Evolutionary conservation across 1,140 invertebrate genomes (phyloP).

Genomic region (Zaprionus inermis): DNA sequence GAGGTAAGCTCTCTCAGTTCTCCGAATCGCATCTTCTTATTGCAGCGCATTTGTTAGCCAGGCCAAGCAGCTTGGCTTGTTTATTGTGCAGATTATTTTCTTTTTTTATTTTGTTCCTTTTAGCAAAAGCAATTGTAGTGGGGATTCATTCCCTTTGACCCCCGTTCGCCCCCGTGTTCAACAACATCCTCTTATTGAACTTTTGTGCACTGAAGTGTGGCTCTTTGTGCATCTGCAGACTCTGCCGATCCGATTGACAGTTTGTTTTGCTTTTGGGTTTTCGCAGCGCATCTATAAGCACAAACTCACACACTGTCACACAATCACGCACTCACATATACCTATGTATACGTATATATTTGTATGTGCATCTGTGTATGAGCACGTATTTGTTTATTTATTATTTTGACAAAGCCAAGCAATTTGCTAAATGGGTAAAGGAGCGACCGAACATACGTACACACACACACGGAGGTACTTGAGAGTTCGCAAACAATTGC

Average conservation of each 20-base stretch:
- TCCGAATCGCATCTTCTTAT: neutral
- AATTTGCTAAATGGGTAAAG: constrained; percentile 75
- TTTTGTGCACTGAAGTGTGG: constrained; percentile 80
- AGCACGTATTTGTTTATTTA: constrained; percentile 72
- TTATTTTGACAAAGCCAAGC: constrained; percentile 81
- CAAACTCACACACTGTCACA: constrained; percentile 2
- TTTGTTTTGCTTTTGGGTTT: constrained; percentile 47
- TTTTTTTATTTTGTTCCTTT: neutral
- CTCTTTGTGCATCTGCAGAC: constrained; percentile 71
- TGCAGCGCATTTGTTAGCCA: constrained; percentile 20
- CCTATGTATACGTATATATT: neutral
- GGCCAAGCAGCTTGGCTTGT: constrained; percentile 56
- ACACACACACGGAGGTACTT: constrained; percentile 27
- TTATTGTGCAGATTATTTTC: constrained; percentile 71
- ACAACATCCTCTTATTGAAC: constrained; percentile 73
- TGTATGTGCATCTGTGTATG: constrained; percentile 1
- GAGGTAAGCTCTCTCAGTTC: constrained; percentile 69
- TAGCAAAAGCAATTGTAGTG: constrained; percentile 61
- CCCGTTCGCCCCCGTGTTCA: constrained; percentile 17
- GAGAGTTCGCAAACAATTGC: constrained; percentile 70
- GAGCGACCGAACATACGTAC: constrained; percentile 38
- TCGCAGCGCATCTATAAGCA: constrained; percentile 14
- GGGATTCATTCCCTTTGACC: neutral
- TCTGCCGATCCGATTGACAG: constrained; percentile 48
- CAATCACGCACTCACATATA: constrained; percentile 11